Percentiles rank a stretch among this genome's conserved stretches.
phyloP scores from a whole-genome alignment of 1,140 invertebrate species.

The Drosophila yakuba region DNA sequence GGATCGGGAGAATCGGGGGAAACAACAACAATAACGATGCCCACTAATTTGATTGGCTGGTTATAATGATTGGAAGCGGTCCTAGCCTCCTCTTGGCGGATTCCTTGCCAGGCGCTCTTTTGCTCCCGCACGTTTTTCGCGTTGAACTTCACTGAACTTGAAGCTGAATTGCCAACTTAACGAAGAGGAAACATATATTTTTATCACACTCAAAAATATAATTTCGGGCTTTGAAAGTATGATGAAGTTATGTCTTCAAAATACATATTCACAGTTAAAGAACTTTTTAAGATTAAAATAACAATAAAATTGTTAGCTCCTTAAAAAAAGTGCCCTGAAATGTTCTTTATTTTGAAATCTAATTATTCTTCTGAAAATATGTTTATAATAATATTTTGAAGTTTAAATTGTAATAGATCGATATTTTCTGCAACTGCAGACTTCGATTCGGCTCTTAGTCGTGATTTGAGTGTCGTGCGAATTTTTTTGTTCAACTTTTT shows the following conservation, averaged over 20 bases:
- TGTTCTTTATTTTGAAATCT: too few species aligned
- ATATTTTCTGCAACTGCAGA: constrained; percentile 10
- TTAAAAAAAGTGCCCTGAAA: too few species aligned
- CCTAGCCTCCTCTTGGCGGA: constrained; percentile 25
- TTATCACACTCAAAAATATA: constrained; percentile 21
- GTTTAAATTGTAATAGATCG: not conserved
- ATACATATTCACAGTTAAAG: too few species aligned
- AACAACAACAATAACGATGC: constrained; percentile 27
- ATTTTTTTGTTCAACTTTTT: constrained; percentile 67
- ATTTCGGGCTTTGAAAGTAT: not conserved
- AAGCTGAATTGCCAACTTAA: constrained; percentile 54
- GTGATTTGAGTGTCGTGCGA: constrained; percentile 82
- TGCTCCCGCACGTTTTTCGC: constrained; percentile 82
- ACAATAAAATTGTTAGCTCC: too few species aligned
- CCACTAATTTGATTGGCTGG: constrained; percentile 73
- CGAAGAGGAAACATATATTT: constrained; percentile 28
- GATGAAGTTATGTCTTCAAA: too few species aligned
- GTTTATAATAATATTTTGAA: not conserved
- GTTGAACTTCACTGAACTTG: constrained; percentile 82
- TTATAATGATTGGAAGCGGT: constrained; percentile 64
- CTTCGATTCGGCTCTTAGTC: constrained; percentile 46
- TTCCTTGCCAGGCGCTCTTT: constrained; percentile 39
- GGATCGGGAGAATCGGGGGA: not conserved
- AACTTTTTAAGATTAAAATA: too few species aligned
- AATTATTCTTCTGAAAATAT: not conserved